phyloP scores from a whole-genome alignment of 2,888 invertebrate species.

The Lasioglossum malachurum region DNA sequence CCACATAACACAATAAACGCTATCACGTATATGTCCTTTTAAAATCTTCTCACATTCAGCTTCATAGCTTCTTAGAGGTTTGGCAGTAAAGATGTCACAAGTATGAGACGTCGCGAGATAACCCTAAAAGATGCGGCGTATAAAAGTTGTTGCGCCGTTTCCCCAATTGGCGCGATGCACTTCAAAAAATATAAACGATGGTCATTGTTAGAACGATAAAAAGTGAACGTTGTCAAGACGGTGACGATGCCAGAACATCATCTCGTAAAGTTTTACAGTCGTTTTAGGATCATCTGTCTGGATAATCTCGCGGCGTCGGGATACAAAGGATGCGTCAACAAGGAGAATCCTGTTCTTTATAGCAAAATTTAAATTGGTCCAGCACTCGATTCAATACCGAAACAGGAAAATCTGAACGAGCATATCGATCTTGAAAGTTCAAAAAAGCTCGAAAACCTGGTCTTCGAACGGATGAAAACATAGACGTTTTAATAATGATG shows the following conservation, averaged over 20 bases:
- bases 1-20: constrained; percentile 17
- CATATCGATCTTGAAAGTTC: neutral
- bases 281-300: constrained; percentile 39
- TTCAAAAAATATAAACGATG: constrained; percentile 2
- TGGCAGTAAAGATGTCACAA: constrained; percentile 6
- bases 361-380: neutral
- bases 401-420: neutral
- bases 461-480: neutral
- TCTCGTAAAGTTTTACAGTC: constrained; percentile 29
- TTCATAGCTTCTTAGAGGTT: neutral
- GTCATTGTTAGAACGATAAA: neutral
- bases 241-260: neutral
- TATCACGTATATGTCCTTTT: constrained; percentile 4
- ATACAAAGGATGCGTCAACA: neutral
- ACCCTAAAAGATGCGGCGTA: constrained; percentile 8
- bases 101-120: constrained; percentile 2
- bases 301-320: constrained; percentile 24
- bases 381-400: neutral
- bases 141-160: constrained; percentile 8
- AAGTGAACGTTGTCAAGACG: neutral
- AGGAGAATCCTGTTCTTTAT: neutral
- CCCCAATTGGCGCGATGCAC: neutral
- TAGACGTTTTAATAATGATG: neutral
- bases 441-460: neutral
- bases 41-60: neutral